Percentiles rank a stretch among this genome's conserved stretches.
phyloP scores from a whole-genome alignment of 1,140 invertebrate species.

The Thaumatotibia leucotreta region DNA sequence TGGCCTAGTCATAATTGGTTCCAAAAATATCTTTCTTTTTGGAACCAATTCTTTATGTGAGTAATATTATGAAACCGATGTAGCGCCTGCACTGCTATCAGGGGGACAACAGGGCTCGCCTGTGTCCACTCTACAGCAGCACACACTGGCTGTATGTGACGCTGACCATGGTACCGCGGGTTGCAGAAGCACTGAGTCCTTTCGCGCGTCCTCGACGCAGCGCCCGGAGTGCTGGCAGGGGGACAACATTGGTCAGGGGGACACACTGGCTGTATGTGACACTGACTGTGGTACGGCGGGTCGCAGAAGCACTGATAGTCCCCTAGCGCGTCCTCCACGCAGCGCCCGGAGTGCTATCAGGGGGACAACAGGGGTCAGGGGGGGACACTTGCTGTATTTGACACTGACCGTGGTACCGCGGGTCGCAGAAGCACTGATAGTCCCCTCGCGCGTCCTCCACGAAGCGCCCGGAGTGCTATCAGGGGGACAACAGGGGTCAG shows the following conservation, averaged over 20 bases:
- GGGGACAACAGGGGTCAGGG: constrained; percentile 79
- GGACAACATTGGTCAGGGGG: too few species aligned
- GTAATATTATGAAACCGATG: too few species aligned
- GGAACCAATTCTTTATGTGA: too few species aligned
- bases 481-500: constrained; percentile 83
- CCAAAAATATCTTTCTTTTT: too few species aligned
- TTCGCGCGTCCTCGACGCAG: constrained; percentile 84
- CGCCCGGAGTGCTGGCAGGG: too few species aligned
- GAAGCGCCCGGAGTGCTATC: constrained; percentile 87
- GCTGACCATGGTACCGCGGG: constrained; percentile 81
- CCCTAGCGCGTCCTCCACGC: constrained; percentile 83
- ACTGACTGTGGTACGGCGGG: constrained; percentile 81
- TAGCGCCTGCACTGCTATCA: too few species aligned
- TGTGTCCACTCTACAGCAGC: too few species aligned
- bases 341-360: constrained; percentile 87
- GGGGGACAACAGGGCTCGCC: too few species aligned
- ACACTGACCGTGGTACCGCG: constrained; percentile 89
- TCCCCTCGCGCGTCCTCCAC: constrained; percentile 85
- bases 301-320: constrained; percentile 87
- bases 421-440: constrained; percentile 85
- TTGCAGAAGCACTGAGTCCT: constrained; percentile 87
- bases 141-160: not conserved
- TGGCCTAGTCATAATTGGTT: too few species aligned
- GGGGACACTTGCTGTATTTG: constrained; percentile 82
- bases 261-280: not conserved